Evolutionary conservation across 2,113 vertebrate genomes (phyloP).

Genomic region (Motacilla tschutschensis): DNA sequence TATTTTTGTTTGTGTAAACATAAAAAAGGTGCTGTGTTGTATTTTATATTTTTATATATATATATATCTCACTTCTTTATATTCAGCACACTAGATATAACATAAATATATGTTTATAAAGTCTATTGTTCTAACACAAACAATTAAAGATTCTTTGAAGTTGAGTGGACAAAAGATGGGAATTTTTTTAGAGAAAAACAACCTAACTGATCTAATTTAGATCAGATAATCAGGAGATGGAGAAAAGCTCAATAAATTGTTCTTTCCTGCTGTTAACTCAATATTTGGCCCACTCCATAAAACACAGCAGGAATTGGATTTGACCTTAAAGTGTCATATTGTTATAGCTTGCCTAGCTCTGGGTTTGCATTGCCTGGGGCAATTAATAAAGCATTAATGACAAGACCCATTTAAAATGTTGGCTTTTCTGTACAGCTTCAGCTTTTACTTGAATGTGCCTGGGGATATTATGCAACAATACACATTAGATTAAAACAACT

Average conservation of each 20-base stretch:
- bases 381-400: constrained; percentile 99
- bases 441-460: constrained; percentile 82
- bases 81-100: neutral
- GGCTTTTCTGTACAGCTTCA: constrained; percentile 85
- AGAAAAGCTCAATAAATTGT: constrained; percentile 74
- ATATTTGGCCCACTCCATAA: constrained; percentile 85
- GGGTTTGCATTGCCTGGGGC: constrained; percentile 86
- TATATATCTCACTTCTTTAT: neutral
- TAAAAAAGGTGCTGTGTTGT: neutral
- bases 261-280: constrained; percentile 87
- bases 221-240: constrained; percentile 72
- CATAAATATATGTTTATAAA: neutral
- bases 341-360: constrained; percentile 85
- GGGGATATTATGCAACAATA: constrained; percentile 76
- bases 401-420: constrained; percentile 96
- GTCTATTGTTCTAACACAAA: constrained; percentile 29
- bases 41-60: neutral
- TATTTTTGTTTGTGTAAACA: neutral
- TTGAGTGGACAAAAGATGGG: constrained; percentile 50
- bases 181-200: constrained; percentile 48
- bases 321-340: constrained; percentile 98
- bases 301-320: constrained; percentile 85
- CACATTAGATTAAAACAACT: constrained; percentile 76
- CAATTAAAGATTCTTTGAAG: constrained; percentile 53
- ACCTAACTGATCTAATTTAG: constrained; percentile 69